Conservation (phyloP, 2,888 invertebrate genomes). For the Bedellia somnulentella region DNA sequence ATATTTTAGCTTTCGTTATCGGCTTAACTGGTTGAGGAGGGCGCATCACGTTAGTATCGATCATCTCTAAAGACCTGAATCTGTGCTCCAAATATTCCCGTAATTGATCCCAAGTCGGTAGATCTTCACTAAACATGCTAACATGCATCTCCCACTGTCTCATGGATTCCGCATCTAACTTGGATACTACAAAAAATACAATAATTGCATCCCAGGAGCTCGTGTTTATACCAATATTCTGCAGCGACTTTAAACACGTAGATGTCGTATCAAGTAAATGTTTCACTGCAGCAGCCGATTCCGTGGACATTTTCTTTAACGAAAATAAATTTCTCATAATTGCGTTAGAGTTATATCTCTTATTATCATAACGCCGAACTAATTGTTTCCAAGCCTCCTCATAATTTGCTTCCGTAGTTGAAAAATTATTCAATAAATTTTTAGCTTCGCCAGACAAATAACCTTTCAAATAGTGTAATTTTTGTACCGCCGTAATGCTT, state of each 20-base stretch:
- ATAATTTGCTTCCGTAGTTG: conserved; percentile 11
- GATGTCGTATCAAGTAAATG: conserved; percentile 9
- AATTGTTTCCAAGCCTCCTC: conserved; percentile 11
- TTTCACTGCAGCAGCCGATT: conserved; percentile 8
- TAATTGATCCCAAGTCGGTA: conserved; percentile 1
- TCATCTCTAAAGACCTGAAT: conserved; percentile 1
- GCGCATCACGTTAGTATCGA: background rate
- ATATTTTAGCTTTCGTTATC: background rate
- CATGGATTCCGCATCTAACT: conserved; percentile 5
- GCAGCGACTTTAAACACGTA: conserved; percentile 2
- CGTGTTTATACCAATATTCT: conserved; percentile 4
- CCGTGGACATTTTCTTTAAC: conserved; percentile 7
- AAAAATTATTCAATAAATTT: conserved; percentile 9
- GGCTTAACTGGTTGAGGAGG: background rate
- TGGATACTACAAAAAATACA: conserved; percentile 1
- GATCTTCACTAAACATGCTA: background rate
- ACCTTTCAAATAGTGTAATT: conserved; percentile 13
- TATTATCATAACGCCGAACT: conserved; percentile 11
- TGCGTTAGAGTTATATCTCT: conserved; percentile 10
- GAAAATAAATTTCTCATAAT: conserved; percentile 11
- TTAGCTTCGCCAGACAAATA: conserved; percentile 11
- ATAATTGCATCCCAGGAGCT: conserved; percentile 4
- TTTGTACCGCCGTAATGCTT: conserved; percentile 10
- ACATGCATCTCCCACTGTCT: conserved; percentile 4
- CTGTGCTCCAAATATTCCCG: conserved; percentile 1